phyloP scores from a whole-genome alignment of 2,113 vertebrate genomes.

The Leucopsar rothschildi region DNA sequence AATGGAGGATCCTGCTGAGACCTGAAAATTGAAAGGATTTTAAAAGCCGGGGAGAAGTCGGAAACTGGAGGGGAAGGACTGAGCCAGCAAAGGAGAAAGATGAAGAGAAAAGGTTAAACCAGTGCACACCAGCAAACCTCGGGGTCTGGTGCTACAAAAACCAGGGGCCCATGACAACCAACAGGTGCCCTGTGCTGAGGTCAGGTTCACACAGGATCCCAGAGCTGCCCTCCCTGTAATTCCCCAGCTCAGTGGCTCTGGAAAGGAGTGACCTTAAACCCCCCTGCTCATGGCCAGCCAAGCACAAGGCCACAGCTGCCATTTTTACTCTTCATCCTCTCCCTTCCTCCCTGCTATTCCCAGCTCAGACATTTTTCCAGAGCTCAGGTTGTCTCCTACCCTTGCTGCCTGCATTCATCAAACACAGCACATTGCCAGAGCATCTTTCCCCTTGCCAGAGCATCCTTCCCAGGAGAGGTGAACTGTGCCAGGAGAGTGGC shows the following conservation, averaged over 20 bases:
- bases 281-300: accelerated
- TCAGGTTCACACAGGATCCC: background rate
- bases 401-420: background rate
- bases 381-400: background rate
- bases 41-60: background rate
- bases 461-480: background rate
- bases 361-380: background rate
- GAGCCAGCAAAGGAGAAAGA: background rate
- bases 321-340: background rate
- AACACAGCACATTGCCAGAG: accelerated
- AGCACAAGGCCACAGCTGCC: background rate
- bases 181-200: background rate
- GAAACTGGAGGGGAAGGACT: background rate
- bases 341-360: background rate
- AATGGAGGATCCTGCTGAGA: background rate
- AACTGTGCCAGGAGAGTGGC: background rate
- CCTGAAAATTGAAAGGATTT: background rate
- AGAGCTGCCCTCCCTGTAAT: background rate
- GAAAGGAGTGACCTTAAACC: background rate
- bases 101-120: background rate
- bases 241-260: background rate
- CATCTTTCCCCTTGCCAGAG: background rate
- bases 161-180: background rate
- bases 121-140: background rate
- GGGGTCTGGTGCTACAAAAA: background rate